These are phyloP conservation scores for Prietella phreatophila DNA, from an alignment of 2,113 vertebrate species.

Conservation along the genomic window DNA sequence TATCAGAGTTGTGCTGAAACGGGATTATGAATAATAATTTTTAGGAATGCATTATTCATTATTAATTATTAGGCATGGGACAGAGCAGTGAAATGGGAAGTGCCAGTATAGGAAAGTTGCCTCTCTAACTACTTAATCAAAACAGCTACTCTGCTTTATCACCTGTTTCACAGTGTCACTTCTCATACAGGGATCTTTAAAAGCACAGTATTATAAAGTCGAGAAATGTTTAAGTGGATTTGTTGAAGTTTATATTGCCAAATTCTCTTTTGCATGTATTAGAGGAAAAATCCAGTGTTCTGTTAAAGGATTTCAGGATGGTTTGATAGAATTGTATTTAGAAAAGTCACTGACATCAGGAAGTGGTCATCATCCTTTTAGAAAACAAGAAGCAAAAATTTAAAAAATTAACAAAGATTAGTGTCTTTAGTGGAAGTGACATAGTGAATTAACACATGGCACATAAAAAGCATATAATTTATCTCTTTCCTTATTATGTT, in stretches of 20 bases:
- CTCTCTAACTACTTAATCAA: neutral
- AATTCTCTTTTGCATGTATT: constrained; percentile 9
- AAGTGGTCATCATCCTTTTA: neutral
- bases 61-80: neutral
- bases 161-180: neutral
- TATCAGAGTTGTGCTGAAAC: neutral
- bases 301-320: neutral
- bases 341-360: neutral
- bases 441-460: neutral
- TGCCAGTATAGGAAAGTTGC: neutral
- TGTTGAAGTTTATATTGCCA: constrained; percentile 20
- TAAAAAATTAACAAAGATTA: neutral
- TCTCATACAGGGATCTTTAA: neutral
- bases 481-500: neutral
- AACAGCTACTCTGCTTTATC: neutral
- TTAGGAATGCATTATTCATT: neutral
- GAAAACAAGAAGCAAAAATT: neutral
- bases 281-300: neutral
- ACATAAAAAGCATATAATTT: neutral
- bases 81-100: neutral
- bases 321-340: neutral
- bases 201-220: neutral
- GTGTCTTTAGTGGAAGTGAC: neutral
- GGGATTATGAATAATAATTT: neutral
- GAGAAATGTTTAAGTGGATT: constrained; percentile 1